A percentile compares a stretch with the other conserved stretches of the same genome.
Conservation (phyloP, 1,140 invertebrate genomes). For the Hyphantria cunea region DNA sequence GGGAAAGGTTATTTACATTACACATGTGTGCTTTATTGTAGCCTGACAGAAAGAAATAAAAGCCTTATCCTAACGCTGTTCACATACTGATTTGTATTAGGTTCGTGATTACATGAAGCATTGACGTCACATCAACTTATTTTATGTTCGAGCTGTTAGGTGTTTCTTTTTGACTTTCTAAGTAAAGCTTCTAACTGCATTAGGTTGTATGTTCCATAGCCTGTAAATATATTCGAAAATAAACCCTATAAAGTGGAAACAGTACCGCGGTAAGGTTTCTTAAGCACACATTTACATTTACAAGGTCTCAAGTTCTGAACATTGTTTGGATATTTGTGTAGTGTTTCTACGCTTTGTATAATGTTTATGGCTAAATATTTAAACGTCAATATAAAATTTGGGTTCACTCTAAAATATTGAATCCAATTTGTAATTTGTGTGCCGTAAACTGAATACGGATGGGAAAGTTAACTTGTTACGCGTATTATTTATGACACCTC, state of each 20-base stretch:
- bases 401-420: too few relatives aligned
- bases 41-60: slow-evolving; percentile 15
- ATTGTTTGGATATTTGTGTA: slow-evolving; percentile 14
- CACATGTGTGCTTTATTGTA: slow-evolving; percentile 6
- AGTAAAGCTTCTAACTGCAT: slow-evolving; percentile 7
- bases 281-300: slow-evolving; percentile 17
- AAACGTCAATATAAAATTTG: too few relatives aligned
- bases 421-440: too few relatives aligned
- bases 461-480: too few relatives aligned
- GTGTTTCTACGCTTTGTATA: slow-evolving; percentile 5
- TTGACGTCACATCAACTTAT: slow-evolving; percentile 21
- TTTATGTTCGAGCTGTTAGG: slow-evolving; percentile 2
- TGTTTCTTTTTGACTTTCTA: slow-evolving; percentile 5
- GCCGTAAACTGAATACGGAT: too few relatives aligned
- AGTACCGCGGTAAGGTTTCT: slow-evolving; percentile 19
- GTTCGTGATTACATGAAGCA: slow-evolving; percentile 15
- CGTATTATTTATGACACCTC: too few relatives aligned
- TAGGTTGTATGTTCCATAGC: not conserved
- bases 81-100: slow-evolving; percentile 18
- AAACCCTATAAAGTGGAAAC: slow-evolving; percentile 15
- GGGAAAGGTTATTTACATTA: slow-evolving; percentile 26
- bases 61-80: slow-evolving; percentile 5
- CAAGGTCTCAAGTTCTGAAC: slow-evolving; percentile 4
- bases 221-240: slow-evolving; percentile 12
- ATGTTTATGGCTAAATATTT: not conserved